phyloP scores from a whole-genome alignment of 2,888 invertebrate genomes.

The Alloscopus bannaensis region DNA sequence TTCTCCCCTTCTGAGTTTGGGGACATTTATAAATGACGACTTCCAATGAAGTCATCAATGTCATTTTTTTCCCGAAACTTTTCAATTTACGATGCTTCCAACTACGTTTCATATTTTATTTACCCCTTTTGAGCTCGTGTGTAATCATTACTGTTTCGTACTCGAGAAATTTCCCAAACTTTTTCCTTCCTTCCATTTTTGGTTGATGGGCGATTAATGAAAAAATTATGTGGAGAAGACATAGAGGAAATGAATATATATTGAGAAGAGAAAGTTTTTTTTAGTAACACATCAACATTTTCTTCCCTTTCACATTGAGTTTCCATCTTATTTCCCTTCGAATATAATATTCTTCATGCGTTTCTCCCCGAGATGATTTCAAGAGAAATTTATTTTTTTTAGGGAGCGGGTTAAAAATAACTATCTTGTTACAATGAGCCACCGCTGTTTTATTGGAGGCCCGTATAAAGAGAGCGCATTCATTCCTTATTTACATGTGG shows the following conservation, averaged over 20 bases:
- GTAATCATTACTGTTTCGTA: too few relatives aligned
- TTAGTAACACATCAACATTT: neutral
- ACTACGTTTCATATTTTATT: too few relatives aligned
- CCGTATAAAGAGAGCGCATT: neutral
- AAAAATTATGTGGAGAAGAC: too few relatives aligned
- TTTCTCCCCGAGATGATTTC: neutral
- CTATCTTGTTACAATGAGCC: neutral
- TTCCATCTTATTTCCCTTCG: neutral
- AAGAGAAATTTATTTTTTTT: neutral
- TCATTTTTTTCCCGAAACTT: too few relatives aligned
- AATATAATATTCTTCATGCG: neutral
- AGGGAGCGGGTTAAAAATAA: neutral
- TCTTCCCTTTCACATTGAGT: neutral
- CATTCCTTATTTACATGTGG: neutral
- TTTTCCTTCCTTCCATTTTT: neutral
- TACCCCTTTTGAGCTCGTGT: too few relatives aligned
- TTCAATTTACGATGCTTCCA: too few relatives aligned
- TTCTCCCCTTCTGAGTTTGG: too few relatives aligned
- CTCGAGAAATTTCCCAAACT: neutral
- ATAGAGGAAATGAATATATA: neutral
- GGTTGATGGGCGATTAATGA: neutral
- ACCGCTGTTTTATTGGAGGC: neutral
- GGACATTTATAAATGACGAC: too few relatives aligned
- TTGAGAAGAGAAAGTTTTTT: neutral
- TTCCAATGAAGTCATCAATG: too few relatives aligned